A percentile compares a stretch with the other conserved stretches of the same genome.
Conservation (phyloP, 53 echinoderm and acorn worm genomes). For the Echinarachnius parma region DNA sequence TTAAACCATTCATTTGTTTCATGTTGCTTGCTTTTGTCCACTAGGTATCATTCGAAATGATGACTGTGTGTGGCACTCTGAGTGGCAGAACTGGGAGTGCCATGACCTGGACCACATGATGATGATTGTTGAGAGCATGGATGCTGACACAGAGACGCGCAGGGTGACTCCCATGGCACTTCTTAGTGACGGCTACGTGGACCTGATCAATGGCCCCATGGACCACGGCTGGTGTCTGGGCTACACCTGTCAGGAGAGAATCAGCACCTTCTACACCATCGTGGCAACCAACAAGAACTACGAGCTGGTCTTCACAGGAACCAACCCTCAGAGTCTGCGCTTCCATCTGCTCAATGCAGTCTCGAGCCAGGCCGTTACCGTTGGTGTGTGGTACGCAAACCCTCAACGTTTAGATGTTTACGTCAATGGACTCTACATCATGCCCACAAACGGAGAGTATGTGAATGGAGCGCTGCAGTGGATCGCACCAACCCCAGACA, state of each 20-base stretch:
- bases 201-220: slow-evolving; percentile 85
- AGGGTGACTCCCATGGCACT: slow-evolving; percentile 74
- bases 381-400: slow-evolving; percentile 73
- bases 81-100: slow-evolving; percentile 75
- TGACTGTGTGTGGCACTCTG: slow-evolving; percentile 56
- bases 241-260: slow-evolving; percentile 88
- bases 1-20: no score
- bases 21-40: background rate
- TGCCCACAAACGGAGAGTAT: slow-evolving; percentile 65
- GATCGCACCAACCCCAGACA: slow-evolving; percentile 24
- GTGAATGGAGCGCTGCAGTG: slow-evolving; percentile 49
- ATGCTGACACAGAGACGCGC: slow-evolving; percentile 75
- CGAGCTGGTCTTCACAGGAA: slow-evolving; percentile 72
- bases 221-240: slow-evolving; percentile 89
- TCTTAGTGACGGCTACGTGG: slow-evolving; percentile 62
- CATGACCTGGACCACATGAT: slow-evolving; percentile 77
- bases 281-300: slow-evolving; percentile 63
- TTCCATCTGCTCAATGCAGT: slow-evolving; percentile 70
- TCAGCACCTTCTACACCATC: slow-evolving; percentile 77
- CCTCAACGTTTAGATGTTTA: slow-evolving; percentile 83
- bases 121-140: slow-evolving; percentile 82
- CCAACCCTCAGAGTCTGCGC: slow-evolving; percentile 74
- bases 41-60: slow-evolving; percentile 67
- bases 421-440: slow-evolving; percentile 60
- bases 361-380: slow-evolving; percentile 48